These are phyloP conservation scores for Andrena bicolor DNA, from an alignment of 2,888 invertebrate species.

Conservation along the genomic window DNA sequence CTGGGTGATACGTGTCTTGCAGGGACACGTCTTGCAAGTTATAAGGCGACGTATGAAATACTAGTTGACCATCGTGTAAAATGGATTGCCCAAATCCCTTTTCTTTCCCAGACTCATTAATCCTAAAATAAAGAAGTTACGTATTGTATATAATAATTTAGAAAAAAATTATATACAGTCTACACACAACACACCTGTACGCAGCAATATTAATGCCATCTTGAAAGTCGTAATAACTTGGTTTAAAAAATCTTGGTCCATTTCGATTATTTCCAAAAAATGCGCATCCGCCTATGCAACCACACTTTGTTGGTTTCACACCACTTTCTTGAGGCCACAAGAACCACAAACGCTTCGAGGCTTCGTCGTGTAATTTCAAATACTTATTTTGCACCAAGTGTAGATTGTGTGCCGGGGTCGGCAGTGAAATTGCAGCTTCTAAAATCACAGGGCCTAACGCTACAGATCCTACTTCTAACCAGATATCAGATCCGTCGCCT, in stretches of 20 bases:
- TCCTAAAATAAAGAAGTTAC: conserved; percentile 83
- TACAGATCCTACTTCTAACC: conserved; percentile 97
- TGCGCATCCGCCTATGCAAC: conserved; percentile 97
- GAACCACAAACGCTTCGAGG: conserved; percentile 96
- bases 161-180: conserved; percentile 53
- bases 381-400: conserved; percentile 93
- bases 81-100: conserved; percentile 98
- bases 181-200: conserved; percentile 86
- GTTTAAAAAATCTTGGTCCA: conserved; percentile 95
- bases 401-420: conserved; percentile 91
- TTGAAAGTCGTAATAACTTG: conserved; percentile 91
- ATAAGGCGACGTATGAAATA: conserved; percentile 96
- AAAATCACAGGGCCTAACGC: conserved; percentile 95
- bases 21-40: conserved; percentile 91
- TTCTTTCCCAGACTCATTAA: conserved; percentile 92
- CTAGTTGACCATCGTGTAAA: conserved; percentile 93
- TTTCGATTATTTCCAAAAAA: conserved; percentile 98
- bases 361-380: conserved; percentile 93
- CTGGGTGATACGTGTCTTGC: conserved; percentile 86
- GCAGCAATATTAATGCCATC: conserved; percentile 94
- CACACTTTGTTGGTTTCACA: conserved; percentile 92
- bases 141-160: not conserved
- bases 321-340: conserved; percentile 92
- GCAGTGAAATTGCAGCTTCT: conserved; percentile 94
- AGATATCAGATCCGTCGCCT: conserved; percentile 88